Conservation (phyloP, 2,113 vertebrate species). For the Strix uralensis region DNA sequence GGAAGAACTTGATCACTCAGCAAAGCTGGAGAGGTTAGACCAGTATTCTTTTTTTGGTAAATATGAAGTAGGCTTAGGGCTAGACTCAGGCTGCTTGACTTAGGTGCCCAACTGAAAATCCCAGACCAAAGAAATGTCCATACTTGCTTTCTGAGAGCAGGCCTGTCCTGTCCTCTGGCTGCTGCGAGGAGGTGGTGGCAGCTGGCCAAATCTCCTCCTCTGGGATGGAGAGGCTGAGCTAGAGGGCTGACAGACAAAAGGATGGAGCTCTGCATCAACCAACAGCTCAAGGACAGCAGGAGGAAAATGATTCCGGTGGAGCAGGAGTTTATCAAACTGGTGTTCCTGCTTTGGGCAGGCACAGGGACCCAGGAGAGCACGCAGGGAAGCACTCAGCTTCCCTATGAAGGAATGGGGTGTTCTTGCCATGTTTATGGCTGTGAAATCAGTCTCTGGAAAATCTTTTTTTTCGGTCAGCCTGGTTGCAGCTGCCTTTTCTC, state of each 20-base stretch:
- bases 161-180: neutral
- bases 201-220: neutral
- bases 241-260: neutral
- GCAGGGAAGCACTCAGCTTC: neutral
- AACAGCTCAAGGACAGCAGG: neutral
- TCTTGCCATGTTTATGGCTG: neutral
- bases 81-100: neutral
- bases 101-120: neutral
- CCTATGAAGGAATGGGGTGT: neutral
- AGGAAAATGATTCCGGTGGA: neutral
- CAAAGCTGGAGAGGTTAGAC: neutral
- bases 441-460: neutral
- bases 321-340: neutral
- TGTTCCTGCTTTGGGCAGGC: neutral
- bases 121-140: neutral
- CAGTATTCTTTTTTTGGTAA: neutral
- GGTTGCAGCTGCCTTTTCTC: neutral
- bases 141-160: neutral
- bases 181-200: fast-evolving
- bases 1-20: neutral
- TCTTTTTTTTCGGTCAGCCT: neutral
- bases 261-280: neutral
- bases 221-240: neutral
- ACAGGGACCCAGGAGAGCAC: neutral
- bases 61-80: neutral